Percentiles rank a stretch among this genome's conserved stretches.
phyloP scores from a whole-genome alignment of 2,797 vertebrate species.

The Balearica regulorum region DNA sequence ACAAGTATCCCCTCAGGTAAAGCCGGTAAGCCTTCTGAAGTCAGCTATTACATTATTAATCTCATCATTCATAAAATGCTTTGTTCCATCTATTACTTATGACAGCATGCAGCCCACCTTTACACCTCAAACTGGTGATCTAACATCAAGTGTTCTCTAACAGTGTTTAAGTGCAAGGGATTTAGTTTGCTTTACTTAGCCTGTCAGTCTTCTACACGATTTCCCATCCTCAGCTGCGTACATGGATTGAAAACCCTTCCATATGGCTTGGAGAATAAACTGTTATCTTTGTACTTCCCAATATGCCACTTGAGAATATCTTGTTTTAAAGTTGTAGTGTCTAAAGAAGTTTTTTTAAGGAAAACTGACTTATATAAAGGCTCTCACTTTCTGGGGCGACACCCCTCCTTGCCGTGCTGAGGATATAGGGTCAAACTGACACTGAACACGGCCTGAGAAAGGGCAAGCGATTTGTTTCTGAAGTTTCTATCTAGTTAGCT shows the following conservation, averaged over 20 bases:
- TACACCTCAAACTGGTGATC: constrained; percentile 9
- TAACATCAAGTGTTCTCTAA: background rate
- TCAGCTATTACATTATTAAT: constrained; percentile 35
- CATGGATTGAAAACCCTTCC: constrained; percentile 68
- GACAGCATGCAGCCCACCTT: constrained; percentile 63
- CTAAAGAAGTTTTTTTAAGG: background rate
- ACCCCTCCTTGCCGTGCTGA: background rate
- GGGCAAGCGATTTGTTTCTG: fast-evolving
- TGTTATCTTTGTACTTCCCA: constrained; percentile 46
- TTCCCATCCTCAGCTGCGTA: constrained; percentile 55
- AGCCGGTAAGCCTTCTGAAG: background rate
- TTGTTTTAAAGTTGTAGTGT: background rate
- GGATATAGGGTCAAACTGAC: background rate
- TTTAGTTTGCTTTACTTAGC: constrained; percentile 30
- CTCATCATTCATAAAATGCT: background rate
- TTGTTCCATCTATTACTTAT: constrained; percentile 10
- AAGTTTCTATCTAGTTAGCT: background rate
- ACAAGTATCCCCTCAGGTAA: constrained; percentile 22
- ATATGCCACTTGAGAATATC: constrained; percentile 13
- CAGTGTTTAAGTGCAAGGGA: constrained; percentile 8
- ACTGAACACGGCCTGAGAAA: background rate
- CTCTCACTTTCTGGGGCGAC: background rate
- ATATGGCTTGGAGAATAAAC: constrained; percentile 51
- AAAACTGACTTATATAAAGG: background rate
- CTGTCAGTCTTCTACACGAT: background rate